Evolutionary conservation across 1,140 invertebrate genomes (phyloP), one percentile per base, ranked within the genome.

Genomic region (Drosophila fuyamai): DNA sequence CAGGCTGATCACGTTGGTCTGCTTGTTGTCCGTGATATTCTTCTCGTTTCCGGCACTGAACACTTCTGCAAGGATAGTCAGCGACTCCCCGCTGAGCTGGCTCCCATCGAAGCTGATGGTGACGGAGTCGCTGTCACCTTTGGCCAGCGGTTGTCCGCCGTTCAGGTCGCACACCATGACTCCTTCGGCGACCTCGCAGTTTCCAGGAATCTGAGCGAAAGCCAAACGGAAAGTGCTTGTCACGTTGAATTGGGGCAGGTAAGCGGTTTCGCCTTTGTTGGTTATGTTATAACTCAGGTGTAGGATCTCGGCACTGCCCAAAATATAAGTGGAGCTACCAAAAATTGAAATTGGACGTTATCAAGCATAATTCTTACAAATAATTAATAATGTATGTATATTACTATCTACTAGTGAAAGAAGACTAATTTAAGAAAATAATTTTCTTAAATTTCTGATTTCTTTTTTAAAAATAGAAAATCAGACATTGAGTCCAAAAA

Each of bases 261-360:
- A 94, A 7, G 93, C 93, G 1, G 90, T 90, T 57, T 94, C 93
- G 4, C 91, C 93, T 0, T 66, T 53, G 60, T 94, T 94, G 12
- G 48, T 60, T 13, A 92, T 80, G 23, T 91, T 65, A 51, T 93
- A 85, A 0, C 55, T 85, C 6, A 94, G 6, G 9, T 78, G 81
- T 4, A 93, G 66, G 2, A 72, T 83, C 7, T 73, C 66, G 23
- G 47, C 74, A 6, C 92, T 93, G 9, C 93, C 93, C 23, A 93
- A 65, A 4, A 92, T 76, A 27, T 90, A 93, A 9, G 79, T 85
- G 16, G 73, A 18, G 44, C 91, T 92, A 50, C 27, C 27, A 23
- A n/a, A 8, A 7, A 43, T 32, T 8, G 7, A 8, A 32, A 32
- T 8, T 7, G 8, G 29, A 7, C 23, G 23, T 23, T 4, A 32